Percentiles rank a stretch among this genome's conserved stretches.
These are phyloP conservation scores for Acrobasis consociella DNA, from an alignment of 2,888 invertebrate species.

Conservation along the genomic window DNA sequence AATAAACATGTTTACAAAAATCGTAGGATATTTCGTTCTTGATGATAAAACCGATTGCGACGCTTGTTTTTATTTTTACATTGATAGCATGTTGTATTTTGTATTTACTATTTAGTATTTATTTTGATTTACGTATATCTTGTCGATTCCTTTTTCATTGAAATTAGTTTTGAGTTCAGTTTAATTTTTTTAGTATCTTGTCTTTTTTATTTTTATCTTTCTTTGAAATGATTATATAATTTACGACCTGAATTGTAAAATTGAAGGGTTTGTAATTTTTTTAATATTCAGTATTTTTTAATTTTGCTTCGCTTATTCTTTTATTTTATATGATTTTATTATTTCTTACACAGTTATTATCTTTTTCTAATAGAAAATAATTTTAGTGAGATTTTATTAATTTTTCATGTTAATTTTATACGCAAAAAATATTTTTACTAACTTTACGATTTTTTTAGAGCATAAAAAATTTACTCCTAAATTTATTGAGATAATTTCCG, in stretches of 20 bases:
- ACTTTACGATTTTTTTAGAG: too few relatives aligned
- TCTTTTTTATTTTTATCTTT: slow-evolving; percentile 25
- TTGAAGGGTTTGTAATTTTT: too few relatives aligned
- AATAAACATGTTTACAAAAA: slow-evolving; percentile 17
- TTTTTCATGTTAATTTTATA: too few relatives aligned
- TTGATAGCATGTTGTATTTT: neutral
- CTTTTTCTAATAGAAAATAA: too few relatives aligned
- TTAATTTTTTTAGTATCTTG: neutral
- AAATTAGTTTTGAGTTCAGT: slow-evolving; percentile 14
- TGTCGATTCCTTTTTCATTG: slow-evolving; percentile 15
- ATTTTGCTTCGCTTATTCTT: too few relatives aligned
- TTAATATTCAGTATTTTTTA: too few relatives aligned
- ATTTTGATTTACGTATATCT: slow-evolving; percentile 23
- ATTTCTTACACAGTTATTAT: too few relatives aligned
- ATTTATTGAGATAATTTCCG: too few relatives aligned
- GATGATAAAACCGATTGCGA: neutral
- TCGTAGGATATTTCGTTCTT: neutral
- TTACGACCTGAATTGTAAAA: neutral
- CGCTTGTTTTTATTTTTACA: neutral
- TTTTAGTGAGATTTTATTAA: too few relatives aligned
- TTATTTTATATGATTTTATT: too few relatives aligned
- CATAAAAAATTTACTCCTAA: too few relatives aligned
- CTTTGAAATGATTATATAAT: neutral
- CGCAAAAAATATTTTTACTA: too few relatives aligned
- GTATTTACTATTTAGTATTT: slow-evolving; percentile 21